phyloP scores from a whole-genome alignment of 2,113 vertebrate genomes.

The Sinocyclocheilus rhinocerous region DNA sequence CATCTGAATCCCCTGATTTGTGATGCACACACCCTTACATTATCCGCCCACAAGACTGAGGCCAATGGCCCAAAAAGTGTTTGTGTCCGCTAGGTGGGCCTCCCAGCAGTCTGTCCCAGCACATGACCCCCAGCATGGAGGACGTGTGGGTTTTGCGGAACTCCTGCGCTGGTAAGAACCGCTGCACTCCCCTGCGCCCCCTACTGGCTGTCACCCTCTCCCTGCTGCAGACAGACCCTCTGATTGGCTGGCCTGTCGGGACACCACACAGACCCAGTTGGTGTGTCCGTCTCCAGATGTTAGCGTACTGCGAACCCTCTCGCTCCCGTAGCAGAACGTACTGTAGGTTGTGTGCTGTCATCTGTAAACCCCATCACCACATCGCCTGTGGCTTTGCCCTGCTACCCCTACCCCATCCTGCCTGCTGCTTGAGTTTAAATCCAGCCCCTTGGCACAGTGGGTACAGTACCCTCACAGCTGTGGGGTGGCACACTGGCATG shows the following conservation, averaged over 20 bases:
- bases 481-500: slow-evolving; percentile 3
- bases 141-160: slow-evolving; percentile 77
- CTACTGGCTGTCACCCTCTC: slow-evolving; percentile 20
- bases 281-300: not conserved
- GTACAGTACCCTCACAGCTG: not conserved
- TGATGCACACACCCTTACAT: slow-evolving; percentile 12
- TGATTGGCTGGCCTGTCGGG: slow-evolving; percentile 20
- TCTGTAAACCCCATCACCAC: slow-evolving; percentile 13
- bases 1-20: slow-evolving; percentile 13
- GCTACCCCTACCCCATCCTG: slow-evolving; percentile 33
- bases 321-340: not conserved
- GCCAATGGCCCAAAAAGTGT: slow-evolving; percentile 62
- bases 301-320: not conserved
- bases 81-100: slow-evolving; percentile 70
- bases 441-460: not conserved
- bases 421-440: slow-evolving; percentile 29
- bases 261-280: slow-evolving; percentile 1
- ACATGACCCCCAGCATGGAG: slow-evolving; percentile 64
- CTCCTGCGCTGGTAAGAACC: slow-evolving; percentile 70
- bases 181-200: slow-evolving; percentile 7
- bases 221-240: not conserved
- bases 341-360: slow-evolving; percentile 23
- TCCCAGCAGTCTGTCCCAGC: slow-evolving; percentile 63
- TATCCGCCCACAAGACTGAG: slow-evolving; percentile 7
- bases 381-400: slow-evolving; percentile 31